Base-by-base conservation (phyloP, 2,888 invertebrate species). In the Cheiracanthium punctorium region DNA sequence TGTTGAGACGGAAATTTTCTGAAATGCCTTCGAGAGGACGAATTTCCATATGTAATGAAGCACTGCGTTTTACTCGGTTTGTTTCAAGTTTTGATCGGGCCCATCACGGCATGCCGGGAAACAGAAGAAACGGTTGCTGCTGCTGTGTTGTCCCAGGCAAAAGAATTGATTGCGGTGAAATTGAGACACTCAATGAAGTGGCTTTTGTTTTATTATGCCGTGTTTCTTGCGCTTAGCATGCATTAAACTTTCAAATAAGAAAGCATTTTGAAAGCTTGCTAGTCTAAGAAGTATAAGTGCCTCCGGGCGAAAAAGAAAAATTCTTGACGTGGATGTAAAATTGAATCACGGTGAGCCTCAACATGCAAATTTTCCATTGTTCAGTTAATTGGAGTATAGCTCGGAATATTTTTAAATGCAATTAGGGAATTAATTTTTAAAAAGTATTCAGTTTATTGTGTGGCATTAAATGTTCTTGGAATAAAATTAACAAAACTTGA, bases 21-120 rank as follows among this genome's bases (percentile, higher is more conserved):
- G 67, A 52, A 1, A 48, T 69, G 72, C 72, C 30, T 80, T 4
- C 24, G 58, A 58, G 30, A 33, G 67, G 69, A 43, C 33, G 48
- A 82, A 82, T 82, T 82, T 69, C 33, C 82, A 82, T 76, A 71
- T 17, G 43, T 72, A 41, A 72, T 41, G 72, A 29, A 72, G 30
- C 67, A 30, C 30, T 67, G 30, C 14, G 30, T 58, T 32, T 67
- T 67, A 14, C 32, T 10, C 30, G 17, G 48, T 32, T 17, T 29
- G 32, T 30, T 33, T n/a, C 30, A 67, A 73, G 30, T 8, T 58
- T 58, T 58, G 20, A 24, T 24, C n/a, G n/a, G n/a, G n/a, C n/a
- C n/a, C n/a, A n/a, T n/a, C n/a, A n/a, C n/a, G 20, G 58, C 12
- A 24, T 24, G n/a, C 1, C 20, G 58, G 24, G 58, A 24, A 20